Conservation (phyloP, 2,113 vertebrate genomes). For the Aspiorhynchus laticeps region DNA sequence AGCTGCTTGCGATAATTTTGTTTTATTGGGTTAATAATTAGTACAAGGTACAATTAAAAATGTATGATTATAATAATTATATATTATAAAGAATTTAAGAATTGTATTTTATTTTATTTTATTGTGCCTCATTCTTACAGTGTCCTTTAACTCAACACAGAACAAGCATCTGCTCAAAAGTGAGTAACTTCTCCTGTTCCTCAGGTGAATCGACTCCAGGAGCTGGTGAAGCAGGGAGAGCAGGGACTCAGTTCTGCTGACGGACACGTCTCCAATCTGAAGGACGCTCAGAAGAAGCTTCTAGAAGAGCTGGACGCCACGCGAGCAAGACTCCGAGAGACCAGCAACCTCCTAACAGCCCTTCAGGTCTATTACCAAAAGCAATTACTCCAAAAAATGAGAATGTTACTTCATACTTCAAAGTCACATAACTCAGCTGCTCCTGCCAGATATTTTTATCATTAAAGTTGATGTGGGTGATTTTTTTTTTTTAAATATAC, state of each 20-base stretch:
- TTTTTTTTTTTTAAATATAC: not conserved
- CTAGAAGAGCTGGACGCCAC: slow-evolving; percentile 92
- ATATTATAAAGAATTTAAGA: not conserved
- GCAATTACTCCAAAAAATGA: not conserved
- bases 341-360: slow-evolving; percentile 88
- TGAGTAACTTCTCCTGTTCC: not conserved
- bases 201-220: slow-evolving; percentile 86
- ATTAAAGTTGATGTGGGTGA: slow-evolving; percentile 1
- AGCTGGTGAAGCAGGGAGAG: slow-evolving; percentile 86
- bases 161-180: not conserved
- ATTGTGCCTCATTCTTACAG: not conserved
- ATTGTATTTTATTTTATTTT: too few relatives aligned
- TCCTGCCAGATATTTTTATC: not conserved
- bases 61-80: too few relatives aligned
- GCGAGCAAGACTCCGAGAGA: slow-evolving; percentile 86
- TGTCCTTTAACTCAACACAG: not conserved
- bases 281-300: slow-evolving; percentile 92
- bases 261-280: slow-evolving; percentile 88
- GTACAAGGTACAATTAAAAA: not conserved
- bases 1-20: not conserved
- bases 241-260: slow-evolving; percentile 86
- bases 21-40: not conserved
- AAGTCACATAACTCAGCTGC: not conserved
- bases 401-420: slow-evolving; percentile 3
- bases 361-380: slow-evolving; percentile 80